phyloP scores from a whole-genome alignment of 92 coral and sea anemone genomes.

The Paramuricea clavata region DNA sequence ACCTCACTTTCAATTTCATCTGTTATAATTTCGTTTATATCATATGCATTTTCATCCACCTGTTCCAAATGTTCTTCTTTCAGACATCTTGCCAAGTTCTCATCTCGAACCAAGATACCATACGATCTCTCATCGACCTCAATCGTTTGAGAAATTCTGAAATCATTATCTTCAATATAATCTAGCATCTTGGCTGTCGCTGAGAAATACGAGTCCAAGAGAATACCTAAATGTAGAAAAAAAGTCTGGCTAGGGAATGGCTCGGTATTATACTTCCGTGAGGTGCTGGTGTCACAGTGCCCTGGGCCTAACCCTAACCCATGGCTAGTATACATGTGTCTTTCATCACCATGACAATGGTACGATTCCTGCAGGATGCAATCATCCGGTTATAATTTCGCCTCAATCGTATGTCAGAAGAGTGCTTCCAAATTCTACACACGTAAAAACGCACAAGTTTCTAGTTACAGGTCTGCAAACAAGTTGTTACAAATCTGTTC shows the following conservation, averaged over 20 bases:
- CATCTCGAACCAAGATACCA: constrained; percentile 81
- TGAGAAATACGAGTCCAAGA: constrained; percentile 83
- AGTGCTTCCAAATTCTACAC: no score
- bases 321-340: no score
- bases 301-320: no score
- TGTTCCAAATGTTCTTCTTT: constrained; percentile 53
- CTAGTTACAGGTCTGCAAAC: no score
- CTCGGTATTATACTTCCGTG: no score
- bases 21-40: not conserved
- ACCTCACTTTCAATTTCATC: constrained; percentile 19
- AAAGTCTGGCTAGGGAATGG: no score
- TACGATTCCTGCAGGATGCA: no score
- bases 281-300: not conserved
- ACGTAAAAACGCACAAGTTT: no score
- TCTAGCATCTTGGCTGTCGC: constrained; percentile 42
- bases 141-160: constrained; percentile 73
- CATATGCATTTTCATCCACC: constrained; percentile 39
- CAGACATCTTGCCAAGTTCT: constrained; percentile 68
- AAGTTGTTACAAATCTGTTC: no score
- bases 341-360: no score
- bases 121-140: constrained; percentile 73
- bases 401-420: no score
- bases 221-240: constrained; percentile 68
- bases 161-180: constrained; percentile 63
- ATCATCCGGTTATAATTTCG: no score